These are phyloP conservation scores for Camponotus fellah DNA, from an alignment of 2,888 invertebrate genomes.

Conservation along the genomic window DNA sequence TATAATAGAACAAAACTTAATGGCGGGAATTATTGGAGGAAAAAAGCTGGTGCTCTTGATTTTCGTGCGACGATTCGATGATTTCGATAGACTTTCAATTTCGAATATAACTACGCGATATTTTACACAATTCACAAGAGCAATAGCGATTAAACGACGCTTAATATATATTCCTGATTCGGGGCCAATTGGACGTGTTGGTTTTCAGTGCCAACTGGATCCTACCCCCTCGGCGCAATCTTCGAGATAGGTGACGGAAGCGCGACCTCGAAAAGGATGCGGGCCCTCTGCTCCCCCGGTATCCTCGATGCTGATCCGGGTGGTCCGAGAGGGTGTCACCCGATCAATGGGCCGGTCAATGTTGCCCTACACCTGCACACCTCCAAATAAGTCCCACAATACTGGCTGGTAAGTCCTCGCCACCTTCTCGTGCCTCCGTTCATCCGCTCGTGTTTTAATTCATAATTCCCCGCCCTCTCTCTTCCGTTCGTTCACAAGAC, in stretches of 20 bases:
- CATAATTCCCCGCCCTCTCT: conserved; percentile 55
- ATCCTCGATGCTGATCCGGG: conserved; percentile 78
- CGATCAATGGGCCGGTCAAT: conserved; percentile 75
- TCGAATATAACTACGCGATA: conserved; percentile 10
- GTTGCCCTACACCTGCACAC: conserved; percentile 79
- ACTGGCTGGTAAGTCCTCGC: conserved; percentile 80
- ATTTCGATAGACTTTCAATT: conserved; percentile 3
- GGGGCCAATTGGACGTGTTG: conserved; percentile 80
- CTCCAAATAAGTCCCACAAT: conserved; percentile 79
- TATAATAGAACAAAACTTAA: conserved; percentile 10
- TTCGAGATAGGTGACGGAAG: conserved; percentile 82
- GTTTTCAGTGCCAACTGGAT: conserved; percentile 81
- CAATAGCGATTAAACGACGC: conserved; percentile 40
- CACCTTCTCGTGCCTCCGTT: conserved; percentile 76
- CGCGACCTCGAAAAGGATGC: conserved; percentile 79
- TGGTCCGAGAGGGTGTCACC: conserved; percentile 75
- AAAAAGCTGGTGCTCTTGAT: background rate
- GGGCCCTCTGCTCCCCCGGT: conserved; percentile 79
- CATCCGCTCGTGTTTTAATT: conserved; percentile 74
- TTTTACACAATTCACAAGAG: conserved; percentile 20
- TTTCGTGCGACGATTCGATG: conserved; percentile 25
- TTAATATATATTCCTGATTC: conserved; percentile 63
- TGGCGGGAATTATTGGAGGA: background rate
- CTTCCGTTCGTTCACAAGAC: conserved; percentile 38
- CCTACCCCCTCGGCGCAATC: conserved; percentile 72